Evolutionary conservation across 1,140 invertebrate species (phyloP).

Genomic region (Trichonephila inaurata): DNA sequence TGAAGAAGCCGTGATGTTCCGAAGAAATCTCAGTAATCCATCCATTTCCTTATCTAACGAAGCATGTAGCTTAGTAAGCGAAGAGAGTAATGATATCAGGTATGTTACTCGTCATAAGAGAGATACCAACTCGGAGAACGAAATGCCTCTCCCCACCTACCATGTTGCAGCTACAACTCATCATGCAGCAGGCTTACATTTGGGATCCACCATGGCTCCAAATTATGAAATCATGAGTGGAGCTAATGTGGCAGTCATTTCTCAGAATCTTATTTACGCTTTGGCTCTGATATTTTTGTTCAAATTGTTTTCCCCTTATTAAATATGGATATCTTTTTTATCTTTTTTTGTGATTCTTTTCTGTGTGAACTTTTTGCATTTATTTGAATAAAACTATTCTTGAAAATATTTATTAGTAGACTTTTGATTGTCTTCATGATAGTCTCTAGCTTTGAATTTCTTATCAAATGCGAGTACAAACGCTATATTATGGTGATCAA

Average conservation of each 20-base stretch:
- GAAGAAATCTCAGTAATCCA: neutral
- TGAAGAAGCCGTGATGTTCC: neutral
- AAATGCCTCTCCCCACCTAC: neutral
- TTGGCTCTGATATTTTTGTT: neutral
- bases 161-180: neutral
- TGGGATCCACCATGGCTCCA: neutral
- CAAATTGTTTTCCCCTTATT: neutral
- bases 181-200: neutral
- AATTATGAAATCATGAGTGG: neutral
- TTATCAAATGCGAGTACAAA: too few species aligned
- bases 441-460: too few species aligned
- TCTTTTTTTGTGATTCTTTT: neutral
- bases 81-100: neutral
- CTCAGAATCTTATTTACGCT: neutral
- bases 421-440: too few species aligned
- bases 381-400: too few species aligned
- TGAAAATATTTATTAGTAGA: too few species aligned
- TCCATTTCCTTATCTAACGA: neutral
- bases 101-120: neutral
- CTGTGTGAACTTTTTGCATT: neutral
- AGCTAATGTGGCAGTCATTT: neutral
- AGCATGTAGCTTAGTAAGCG: neutral
- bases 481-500: too few species aligned
- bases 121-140: neutral
- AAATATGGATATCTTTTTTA: neutral